Percentiles rank a stretch among this genome's conserved stretches.
phyloP scores from a whole-genome alignment of 2,113 vertebrate species.

The Calidris pygmaea region DNA sequence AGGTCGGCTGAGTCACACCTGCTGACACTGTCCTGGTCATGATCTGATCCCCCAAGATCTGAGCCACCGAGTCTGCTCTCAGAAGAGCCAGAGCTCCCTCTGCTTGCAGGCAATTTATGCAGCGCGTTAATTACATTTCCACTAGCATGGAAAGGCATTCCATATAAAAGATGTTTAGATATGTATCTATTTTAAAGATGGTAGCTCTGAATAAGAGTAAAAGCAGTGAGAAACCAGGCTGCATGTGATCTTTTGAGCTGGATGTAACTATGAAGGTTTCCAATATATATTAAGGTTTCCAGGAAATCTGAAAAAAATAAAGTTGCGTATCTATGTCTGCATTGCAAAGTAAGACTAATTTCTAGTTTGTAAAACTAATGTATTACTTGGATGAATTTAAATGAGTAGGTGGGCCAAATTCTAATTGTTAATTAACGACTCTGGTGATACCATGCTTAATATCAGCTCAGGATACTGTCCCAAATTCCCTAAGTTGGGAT shows the following conservation, averaged over 20 bases:
- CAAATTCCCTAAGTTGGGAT: rapidly evolving
- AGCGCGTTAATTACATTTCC: rapidly evolving
- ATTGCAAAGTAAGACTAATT: neutral
- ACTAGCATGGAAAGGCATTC: neutral
- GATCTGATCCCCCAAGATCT: neutral
- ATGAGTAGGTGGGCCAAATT: neutral
- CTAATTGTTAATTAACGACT: neutral
- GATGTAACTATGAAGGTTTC: rapidly evolving
- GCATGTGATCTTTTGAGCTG: rapidly evolving
- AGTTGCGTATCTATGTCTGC: too few relatives aligned
- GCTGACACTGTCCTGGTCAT: neutral
- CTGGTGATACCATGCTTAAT: rapidly evolving
- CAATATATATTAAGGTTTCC: rapidly evolving
- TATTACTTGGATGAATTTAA: neutral
- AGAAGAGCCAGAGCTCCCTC: conserved; percentile 43
- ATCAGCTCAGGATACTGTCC: neutral
- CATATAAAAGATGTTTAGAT: rapidly evolving
- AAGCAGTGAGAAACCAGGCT: neutral
- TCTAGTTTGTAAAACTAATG: neutral
- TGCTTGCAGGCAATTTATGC: neutral
- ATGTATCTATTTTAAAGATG: rapidly evolving
- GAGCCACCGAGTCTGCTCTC: neutral
- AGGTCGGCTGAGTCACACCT: rapidly evolving
- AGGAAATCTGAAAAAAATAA: neutral
- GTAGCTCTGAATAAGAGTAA: too few relatives aligned